Evolutionary conservation across 2,888 invertebrate genomes (phyloP), one percentile per base, ranked within the genome.

Genomic region (Xanthostigma xanthostigma): DNA sequence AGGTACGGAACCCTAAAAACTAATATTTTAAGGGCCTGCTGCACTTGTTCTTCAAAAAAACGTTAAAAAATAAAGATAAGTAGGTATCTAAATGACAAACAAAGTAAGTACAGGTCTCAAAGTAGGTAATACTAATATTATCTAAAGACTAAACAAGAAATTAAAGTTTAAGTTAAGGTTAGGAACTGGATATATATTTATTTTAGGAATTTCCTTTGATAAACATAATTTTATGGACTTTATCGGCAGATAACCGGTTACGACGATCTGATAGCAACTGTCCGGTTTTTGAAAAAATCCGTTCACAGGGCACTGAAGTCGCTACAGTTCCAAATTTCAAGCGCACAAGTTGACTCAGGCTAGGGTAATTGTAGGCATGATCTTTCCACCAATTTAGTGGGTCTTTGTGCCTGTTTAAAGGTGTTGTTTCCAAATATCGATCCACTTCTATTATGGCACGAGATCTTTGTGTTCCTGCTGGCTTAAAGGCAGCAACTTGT

Each of bases 341-440:
- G 42, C 44, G 41, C 10, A 51, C 49, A n/a, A 53, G 3, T 12
- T 38, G 35, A 36, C 42, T 45, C 27, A 54, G 41, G 44, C 51
- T 11, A 8, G 53, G 51, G 40, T 49, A 55, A 45, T 53, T 53
- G 36, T 51, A 50, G 4, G 50, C 3, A 44, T 55, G 49, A 45
- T n/a, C 37, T 46, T 44, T 53, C 52, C 52, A 55, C 55, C 52
- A 55, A 9, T 43, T 14, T n/a, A 55, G 36, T 11, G 51, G 50
- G 44, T 53, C 48, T 38, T 38, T n/a, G n/a, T 13, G n/a, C 13
- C 38, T 38, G n/a, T n/a, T 12, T 12, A 38, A 12, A 13, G 13
- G n/a, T n/a, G n/a, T 13, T 12, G n/a, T 13, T 38, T 38, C 38
- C n/a, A 38, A 12, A 13, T 38, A 38, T 38, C 38, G n/a, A n/a